Percentiles rank a stretch among this genome's conserved stretches.
phyloP scores from a whole-genome alignment of 2,888 invertebrate species.

The Drosophila bunnanda region DNA sequence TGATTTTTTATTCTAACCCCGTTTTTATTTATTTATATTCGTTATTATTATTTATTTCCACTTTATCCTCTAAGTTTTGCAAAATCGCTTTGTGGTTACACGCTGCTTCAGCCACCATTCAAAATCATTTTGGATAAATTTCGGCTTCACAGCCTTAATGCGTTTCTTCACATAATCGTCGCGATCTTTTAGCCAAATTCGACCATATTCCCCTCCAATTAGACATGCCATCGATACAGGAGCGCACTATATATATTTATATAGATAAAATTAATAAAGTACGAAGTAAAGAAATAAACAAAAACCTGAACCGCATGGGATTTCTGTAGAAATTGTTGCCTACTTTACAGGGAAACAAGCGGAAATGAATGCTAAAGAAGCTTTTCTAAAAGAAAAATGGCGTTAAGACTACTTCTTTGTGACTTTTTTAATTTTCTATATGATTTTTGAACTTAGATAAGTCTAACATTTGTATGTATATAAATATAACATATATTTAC shows the following conservation, averaged over 20 bases:
- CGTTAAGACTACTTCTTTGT: background rate
- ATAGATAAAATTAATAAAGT: background rate
- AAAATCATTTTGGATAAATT: conserved; percentile 69
- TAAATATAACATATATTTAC: background rate
- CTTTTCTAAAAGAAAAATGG: background rate
- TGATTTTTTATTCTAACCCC: too few species aligned
- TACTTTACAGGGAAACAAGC: conserved; percentile 4
- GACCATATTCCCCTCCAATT: conserved; percentile 66
- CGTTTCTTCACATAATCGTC: conserved; percentile 43
- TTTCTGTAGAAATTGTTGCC: background rate
- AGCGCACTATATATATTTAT: conserved; percentile 30
- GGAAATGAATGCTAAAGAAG: background rate
- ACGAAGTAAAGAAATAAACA: background rate
- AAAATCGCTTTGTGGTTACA: conserved; percentile 55
- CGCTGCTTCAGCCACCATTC: conserved; percentile 70
- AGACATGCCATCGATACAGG: conserved; percentile 57
- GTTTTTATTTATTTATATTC: background rate
- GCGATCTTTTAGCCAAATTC: conserved; percentile 69
- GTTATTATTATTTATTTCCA: too few species aligned
- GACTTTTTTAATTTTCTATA: background rate
- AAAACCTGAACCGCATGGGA: background rate
- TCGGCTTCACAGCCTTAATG: conserved; percentile 37
- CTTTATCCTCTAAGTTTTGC: conserved; percentile 31
- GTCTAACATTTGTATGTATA: background rate
- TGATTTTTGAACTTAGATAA: background rate